These are phyloP conservation scores for Drosophila lacteicornis DNA, from an alignment of 1,140 invertebrate genomes.

Conservation along the genomic window DNA sequence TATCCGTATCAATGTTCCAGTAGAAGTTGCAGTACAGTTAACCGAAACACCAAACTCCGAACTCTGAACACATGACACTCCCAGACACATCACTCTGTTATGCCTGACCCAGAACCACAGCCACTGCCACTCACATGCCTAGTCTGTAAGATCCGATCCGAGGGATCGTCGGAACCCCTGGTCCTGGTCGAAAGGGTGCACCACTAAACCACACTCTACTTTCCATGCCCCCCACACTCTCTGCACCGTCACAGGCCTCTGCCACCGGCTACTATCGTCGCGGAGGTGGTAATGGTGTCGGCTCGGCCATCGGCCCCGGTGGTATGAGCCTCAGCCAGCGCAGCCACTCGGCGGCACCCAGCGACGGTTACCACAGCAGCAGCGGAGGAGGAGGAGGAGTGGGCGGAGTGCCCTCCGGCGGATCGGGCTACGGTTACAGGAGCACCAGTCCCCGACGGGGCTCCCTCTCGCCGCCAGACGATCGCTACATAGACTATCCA, in stretches of 20 bases:
- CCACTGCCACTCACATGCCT: constrained; percentile 42
- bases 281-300: constrained; percentile 85
- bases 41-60: constrained; percentile 8
- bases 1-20: constrained; percentile 59
- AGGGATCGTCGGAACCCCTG: constrained; percentile 24
- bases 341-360: constrained; percentile 85
- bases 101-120: constrained; percentile 28
- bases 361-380: constrained; percentile 77
- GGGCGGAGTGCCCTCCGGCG: constrained; percentile 30
- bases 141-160: constrained; percentile 49
- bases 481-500: constrained; percentile 84
- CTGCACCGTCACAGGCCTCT: constrained; percentile 50
- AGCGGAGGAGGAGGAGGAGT: constrained; percentile 22
- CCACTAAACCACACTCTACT: constrained; percentile 44
- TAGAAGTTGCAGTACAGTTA: constrained; percentile 75
- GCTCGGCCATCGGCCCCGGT: constrained; percentile 86
- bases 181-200: constrained; percentile 26
- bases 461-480: constrained; percentile 83
- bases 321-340: constrained; percentile 85
- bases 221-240: constrained; percentile 20
- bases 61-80: constrained; percentile 12
- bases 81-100: constrained; percentile 32
- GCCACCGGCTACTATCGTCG: constrained; percentile 77
- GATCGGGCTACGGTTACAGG: constrained; percentile 77
- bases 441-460: constrained; percentile 83